Conservation (phyloP, 2,797 vertebrate species). For the Pangasius larnaudii region DNA sequence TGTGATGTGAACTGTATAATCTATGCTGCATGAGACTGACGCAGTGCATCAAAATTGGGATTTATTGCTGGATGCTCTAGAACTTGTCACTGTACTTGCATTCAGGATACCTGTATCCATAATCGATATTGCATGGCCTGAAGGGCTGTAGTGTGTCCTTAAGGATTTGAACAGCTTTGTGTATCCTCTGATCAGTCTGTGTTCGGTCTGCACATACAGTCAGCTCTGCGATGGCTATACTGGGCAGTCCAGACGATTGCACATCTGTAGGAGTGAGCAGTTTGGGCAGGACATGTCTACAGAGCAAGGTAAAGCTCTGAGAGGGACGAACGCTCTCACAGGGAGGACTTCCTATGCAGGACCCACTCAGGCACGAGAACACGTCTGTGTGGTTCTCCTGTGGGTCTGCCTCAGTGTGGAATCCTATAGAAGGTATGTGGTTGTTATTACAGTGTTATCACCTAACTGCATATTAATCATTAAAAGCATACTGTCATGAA, state of each 20-base stretch:
- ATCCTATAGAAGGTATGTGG: conserved; percentile 41
- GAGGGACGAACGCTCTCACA: conserved; percentile 71
- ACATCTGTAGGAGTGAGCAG: conserved; percentile 58
- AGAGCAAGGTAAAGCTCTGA: conserved; percentile 77
- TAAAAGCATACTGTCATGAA: background rate
- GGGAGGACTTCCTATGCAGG: conserved; percentile 68
- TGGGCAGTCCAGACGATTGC: conserved; percentile 65
- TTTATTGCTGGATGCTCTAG: conserved; percentile 1
- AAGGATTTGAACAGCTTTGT: conserved; percentile 58
- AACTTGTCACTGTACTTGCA: conserved; percentile 77
- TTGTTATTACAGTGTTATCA: background rate
- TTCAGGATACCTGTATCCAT: conserved; percentile 83
- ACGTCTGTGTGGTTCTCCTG: conserved; percentile 64
- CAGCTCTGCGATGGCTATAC: conserved; percentile 66
- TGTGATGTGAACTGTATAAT: background rate
- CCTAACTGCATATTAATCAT: too few species aligned
- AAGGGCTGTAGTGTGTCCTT: conserved; percentile 72
- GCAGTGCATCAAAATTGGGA: background rate
- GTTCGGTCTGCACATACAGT: conserved; percentile 62
- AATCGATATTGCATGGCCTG: conserved; percentile 73
- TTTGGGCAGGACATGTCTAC: conserved; percentile 72
- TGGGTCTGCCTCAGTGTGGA: conserved; percentile 27
- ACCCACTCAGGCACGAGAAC: conserved; percentile 78
- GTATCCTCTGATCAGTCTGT: conserved; percentile 47
- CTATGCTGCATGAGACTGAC: background rate